Evolutionary conservation across 2,888 invertebrate genomes (phyloP).

Genomic region (Elmis aenea): DNA sequence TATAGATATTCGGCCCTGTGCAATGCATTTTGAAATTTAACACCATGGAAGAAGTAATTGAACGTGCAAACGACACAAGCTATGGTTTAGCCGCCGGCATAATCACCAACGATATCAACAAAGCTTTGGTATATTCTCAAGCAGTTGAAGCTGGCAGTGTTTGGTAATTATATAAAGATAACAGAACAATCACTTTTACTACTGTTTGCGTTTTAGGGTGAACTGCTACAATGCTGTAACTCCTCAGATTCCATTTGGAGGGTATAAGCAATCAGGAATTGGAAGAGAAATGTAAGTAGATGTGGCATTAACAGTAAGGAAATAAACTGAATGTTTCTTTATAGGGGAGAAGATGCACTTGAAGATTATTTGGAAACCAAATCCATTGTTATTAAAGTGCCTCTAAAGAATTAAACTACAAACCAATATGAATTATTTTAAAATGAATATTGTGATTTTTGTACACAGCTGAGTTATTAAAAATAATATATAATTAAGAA

Average conservation of each 20-base stretch:
- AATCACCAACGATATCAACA: constrained; percentile 73
- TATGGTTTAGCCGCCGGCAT: constrained; percentile 83
- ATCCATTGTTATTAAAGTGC: constrained; percentile 61
- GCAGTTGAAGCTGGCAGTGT: constrained; percentile 74
- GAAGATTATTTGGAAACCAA: constrained; percentile 75
- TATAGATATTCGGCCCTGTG: constrained; percentile 85
- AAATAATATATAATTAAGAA: too few species aligned
- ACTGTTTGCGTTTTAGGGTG: constrained; percentile 56
- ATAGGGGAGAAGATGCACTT: constrained; percentile 71
- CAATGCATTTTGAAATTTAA: constrained; percentile 81
- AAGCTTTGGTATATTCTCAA: constrained; percentile 68
- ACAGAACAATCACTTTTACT: neutral
- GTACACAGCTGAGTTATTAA: too few species aligned
- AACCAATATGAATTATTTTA: too few species aligned
- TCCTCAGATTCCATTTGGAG: constrained; percentile 82
- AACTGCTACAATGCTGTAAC: constrained; percentile 68
- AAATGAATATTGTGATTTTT: too few species aligned
- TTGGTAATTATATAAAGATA: constrained; percentile 66
- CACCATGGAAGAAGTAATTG: constrained; percentile 71
- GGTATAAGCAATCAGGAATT: constrained; percentile 81
- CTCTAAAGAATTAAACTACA: constrained; percentile 20
- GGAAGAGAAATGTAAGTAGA: constrained; percentile 69
- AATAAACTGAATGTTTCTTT: constrained; percentile 32
- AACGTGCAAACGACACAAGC: constrained; percentile 71
- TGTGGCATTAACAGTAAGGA: neutral